Conservation (phyloP, 53 echinoderm and acorn worm species). For the Temnopleurus reevesii region DNA sequence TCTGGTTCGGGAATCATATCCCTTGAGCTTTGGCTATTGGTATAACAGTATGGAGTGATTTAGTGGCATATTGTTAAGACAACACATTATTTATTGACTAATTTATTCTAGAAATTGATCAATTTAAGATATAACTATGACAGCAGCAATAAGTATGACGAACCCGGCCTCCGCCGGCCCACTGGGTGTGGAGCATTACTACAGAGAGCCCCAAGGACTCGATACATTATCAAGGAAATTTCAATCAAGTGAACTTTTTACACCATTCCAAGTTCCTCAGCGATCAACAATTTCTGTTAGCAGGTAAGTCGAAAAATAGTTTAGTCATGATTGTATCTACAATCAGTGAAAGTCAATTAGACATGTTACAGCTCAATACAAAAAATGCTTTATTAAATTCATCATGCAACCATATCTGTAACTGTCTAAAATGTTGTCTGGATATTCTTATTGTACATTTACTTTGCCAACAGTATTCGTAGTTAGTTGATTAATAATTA, state of each 20-base stretch:
- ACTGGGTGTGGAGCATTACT: slow-evolving; percentile 78
- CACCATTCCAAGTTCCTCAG: slow-evolving; percentile 91
- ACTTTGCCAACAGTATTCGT: too few relatives aligned
- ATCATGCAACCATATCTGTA: too few relatives aligned
- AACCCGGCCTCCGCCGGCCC: slow-evolving; percentile 58
- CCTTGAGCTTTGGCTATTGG: background rate
- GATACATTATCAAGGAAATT: slow-evolving; percentile 90
- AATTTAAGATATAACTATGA: background rate
- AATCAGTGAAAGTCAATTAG: too few relatives aligned
- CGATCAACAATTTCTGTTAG: slow-evolving; percentile 84
- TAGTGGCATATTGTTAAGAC: background rate
- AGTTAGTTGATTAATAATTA: too few relatives aligned
- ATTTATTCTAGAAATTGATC: background rate
- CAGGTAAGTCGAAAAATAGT: slow-evolving; percentile 86
- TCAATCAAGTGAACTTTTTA: slow-evolving; percentile 95
- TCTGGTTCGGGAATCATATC: slow-evolving; percentile 33
- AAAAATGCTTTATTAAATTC: too few relatives aligned
- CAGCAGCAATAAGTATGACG: slow-evolving; percentile 50
- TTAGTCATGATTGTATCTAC: background rate
- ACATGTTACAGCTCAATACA: too few relatives aligned
- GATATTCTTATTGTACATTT: too few relatives aligned
- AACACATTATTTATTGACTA: background rate
- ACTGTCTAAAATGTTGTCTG: too few relatives aligned
- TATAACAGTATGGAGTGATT: background rate
- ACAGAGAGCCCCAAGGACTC: slow-evolving; percentile 81